phyloP scores from a whole-genome alignment of 2,797 vertebrate species.

The Remorina albescens region DNA sequence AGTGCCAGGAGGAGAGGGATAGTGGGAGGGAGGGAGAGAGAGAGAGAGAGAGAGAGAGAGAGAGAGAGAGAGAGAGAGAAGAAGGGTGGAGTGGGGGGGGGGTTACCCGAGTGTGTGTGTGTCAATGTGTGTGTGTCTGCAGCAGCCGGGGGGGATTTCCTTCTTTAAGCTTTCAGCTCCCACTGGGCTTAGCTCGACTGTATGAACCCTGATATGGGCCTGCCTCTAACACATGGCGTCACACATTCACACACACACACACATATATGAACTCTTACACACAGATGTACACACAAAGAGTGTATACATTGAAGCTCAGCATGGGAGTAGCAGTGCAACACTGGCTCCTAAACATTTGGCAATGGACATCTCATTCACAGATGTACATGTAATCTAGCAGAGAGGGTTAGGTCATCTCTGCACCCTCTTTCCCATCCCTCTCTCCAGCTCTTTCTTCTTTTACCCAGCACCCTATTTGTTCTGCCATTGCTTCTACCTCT shows the following conservation, averaged over 20 bases:
- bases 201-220: conserved; percentile 83
- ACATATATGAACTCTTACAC: conserved; percentile 16
- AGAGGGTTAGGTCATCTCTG: conserved; percentile 71
- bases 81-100: conserved; percentile 8
- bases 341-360: conserved; percentile 77
- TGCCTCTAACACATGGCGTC: conserved; percentile 80
- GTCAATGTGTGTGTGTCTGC: conserved; percentile 9
- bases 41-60: conserved; percentile 20
- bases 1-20: conserved; percentile 82
- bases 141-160: conserved; percentile 84
- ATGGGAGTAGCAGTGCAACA: conserved; percentile 61
- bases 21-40: conserved; percentile 24
- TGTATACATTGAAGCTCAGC: conserved; percentile 71
- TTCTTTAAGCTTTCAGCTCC: conserved; percentile 88
- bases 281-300: conserved; percentile 39
- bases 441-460: conserved; percentile 34
- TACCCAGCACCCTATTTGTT: conserved; percentile 45
- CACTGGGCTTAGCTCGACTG: conserved; percentile 81
- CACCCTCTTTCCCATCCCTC: conserved; percentile 40
- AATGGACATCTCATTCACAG: conserved; percentile 73
- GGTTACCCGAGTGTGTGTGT: conserved; percentile 47
- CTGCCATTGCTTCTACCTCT: conserved; percentile 40
- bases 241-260: conserved; percentile 48
- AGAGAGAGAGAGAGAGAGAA: not conserved
- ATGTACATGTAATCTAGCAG: conserved; percentile 72